These are phyloP conservation scores for Sitta carolinensis DNA, from an alignment of 2,797 vertebrate genomes.

Conservation along the genomic window DNA sequence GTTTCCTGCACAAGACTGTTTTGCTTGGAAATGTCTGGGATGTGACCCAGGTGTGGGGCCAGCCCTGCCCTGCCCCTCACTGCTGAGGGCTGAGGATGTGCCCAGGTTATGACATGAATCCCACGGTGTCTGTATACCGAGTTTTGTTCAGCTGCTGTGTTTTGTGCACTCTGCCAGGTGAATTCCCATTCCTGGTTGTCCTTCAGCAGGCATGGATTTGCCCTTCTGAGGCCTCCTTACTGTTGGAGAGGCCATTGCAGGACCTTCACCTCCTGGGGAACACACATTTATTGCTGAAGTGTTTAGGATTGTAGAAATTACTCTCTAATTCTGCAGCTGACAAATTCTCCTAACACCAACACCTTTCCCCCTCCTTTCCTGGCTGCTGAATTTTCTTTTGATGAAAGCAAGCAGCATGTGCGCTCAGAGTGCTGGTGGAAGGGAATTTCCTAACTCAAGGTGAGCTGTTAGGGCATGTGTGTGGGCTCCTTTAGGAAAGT, in stretches of 20 bases:
- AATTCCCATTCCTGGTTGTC: background rate
- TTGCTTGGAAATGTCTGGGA: background rate
- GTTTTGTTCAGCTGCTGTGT: background rate
- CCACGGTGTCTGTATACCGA: background rate
- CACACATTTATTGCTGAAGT: background rate
- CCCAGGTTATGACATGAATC: background rate
- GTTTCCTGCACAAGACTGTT: fast-evolving
- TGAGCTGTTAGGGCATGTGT: background rate
- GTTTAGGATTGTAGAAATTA: background rate
- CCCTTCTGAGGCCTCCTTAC: background rate
- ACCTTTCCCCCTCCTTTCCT: background rate
- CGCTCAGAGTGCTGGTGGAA: background rate
- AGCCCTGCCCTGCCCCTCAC: background rate
- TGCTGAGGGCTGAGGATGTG: background rate
- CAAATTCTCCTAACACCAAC: background rate
- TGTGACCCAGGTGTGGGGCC: background rate
- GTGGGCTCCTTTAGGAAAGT: background rate
- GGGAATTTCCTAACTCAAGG: slow-evolving; percentile 18
- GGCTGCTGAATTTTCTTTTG: background rate
- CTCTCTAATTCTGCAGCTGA: background rate
- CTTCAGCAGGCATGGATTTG: background rate
- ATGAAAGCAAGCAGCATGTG: background rate
- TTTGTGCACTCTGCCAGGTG: background rate
- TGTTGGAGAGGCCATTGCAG: fast-evolving
- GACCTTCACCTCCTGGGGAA: background rate